Conservation (phyloP, 2,888 invertebrate species). For the Melinaea marsaeus region DNA sequence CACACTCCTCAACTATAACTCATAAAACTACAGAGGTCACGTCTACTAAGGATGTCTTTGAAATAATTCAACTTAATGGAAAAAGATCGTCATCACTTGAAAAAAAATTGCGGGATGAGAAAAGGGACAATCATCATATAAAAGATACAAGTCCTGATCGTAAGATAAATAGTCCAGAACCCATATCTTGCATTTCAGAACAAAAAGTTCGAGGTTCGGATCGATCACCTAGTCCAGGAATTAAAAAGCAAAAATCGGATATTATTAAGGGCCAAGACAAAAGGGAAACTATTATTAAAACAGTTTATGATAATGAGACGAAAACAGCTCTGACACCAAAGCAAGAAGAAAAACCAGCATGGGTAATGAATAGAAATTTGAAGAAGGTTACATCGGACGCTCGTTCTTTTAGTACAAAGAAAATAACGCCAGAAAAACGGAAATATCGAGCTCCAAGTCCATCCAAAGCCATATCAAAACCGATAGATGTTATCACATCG, state of each 20-base stretch:
- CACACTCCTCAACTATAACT: constrained; percentile 41
- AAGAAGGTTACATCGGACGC: constrained; percentile 73
- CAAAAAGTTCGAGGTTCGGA: constrained; percentile 37
- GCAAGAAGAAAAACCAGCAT: constrained; percentile 78
- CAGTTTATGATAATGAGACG: constrained; percentile 53
- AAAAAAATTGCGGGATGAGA: constrained; percentile 41
- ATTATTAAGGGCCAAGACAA: constrained; percentile 33
- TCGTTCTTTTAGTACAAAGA: constrained; percentile 58
- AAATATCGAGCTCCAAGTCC: constrained; percentile 62
- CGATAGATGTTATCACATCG: constrained; percentile 84
- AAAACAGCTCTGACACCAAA: constrained; percentile 53
- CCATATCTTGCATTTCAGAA: constrained; percentile 22
- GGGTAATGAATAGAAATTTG: constrained; percentile 79
- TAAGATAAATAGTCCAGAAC: constrained; percentile 20
- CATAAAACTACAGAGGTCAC: constrained; percentile 50
- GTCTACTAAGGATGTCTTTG: constrained; percentile 56
- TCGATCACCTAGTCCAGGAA: constrained; percentile 56
- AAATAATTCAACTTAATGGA: constrained; percentile 52
- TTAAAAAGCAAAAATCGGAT: constrained; percentile 48
- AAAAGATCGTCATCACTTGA: constrained; percentile 59
- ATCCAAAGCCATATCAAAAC: constrained; percentile 62
- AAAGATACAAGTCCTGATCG: constrained; percentile 34
- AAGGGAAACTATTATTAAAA: constrained; percentile 58
- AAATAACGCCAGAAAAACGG: constrained; percentile 61
- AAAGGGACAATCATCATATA: constrained; percentile 20